Conservation (phyloP, 2,113 vertebrate species). For the Scomber scombrus region DNA sequence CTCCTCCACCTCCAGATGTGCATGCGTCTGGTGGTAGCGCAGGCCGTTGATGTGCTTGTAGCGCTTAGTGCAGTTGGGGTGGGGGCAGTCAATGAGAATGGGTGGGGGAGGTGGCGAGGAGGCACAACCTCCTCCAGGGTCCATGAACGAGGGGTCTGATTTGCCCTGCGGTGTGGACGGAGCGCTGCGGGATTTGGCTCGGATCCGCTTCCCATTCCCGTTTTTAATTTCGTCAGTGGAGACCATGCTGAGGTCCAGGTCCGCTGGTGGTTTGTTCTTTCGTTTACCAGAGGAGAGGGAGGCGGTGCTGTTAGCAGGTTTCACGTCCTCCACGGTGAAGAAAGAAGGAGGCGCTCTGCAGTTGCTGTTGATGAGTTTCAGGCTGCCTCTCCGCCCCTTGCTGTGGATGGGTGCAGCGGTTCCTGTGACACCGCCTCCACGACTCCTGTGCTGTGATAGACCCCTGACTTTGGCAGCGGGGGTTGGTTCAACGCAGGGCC, state of each 20-base stretch:
- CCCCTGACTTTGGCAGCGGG: conserved; percentile 91
- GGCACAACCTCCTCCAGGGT: conserved; percentile 89
- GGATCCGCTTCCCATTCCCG: conserved; percentile 93
- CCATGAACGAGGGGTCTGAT: conserved; percentile 91
- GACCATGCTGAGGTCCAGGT: conserved; percentile 93
- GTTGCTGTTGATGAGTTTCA: conserved; percentile 91
- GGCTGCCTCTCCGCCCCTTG: conserved; percentile 93
- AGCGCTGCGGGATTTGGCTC: conserved; percentile 96
- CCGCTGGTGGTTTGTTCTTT: conserved; percentile 93
- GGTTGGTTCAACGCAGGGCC: conserved; percentile 85
- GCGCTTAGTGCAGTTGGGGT: conserved; percentile 99
- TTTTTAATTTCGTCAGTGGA: conserved; percentile 91
- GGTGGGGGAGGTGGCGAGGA: conserved; percentile 91
- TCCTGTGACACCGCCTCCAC: conserved; percentile 89
- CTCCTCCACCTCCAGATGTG: conserved; percentile 93
- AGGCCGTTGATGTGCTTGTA: conserved; percentile 99
- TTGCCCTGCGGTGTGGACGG: conserved; percentile 97
- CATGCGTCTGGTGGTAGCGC: conserved; percentile 97
- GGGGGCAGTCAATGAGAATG: conserved; percentile 97
- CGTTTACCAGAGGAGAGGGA: conserved; percentile 90
- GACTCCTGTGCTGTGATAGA: conserved; percentile 90
- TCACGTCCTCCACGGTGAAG: conserved; percentile 93
- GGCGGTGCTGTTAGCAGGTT: conserved; percentile 82
- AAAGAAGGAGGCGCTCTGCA: conserved; percentile 91
- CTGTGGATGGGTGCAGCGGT: conserved; percentile 78